Conservation (phyloP, 2,113 vertebrate genomes). For the Abramis brama region DNA sequence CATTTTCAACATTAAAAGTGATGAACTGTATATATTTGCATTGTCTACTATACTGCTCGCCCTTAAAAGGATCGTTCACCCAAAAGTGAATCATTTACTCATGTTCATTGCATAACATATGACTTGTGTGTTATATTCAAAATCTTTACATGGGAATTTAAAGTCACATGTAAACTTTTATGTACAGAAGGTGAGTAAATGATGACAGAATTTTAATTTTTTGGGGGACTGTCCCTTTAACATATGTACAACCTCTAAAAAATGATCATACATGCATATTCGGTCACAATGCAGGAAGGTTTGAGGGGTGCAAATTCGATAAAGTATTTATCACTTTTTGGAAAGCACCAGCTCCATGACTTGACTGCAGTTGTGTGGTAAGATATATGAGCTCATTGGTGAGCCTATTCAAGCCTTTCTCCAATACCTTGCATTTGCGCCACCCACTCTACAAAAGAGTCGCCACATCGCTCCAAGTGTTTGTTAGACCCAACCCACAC, state of each 20-base stretch:
- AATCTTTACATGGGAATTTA: background rate
- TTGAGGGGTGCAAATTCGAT: background rate
- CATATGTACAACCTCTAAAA: background rate
- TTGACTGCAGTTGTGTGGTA: constrained; percentile 14
- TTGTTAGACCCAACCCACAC: constrained; percentile 26
- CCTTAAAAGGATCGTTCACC: background rate
- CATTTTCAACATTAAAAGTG: background rate
- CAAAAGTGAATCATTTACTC: background rate
- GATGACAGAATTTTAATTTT: background rate
- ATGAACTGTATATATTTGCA: background rate
- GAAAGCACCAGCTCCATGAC: background rate
- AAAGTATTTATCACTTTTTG: background rate
- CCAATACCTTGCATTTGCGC: constrained; percentile 30
- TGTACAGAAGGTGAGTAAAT: background rate
- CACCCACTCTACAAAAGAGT: constrained; percentile 32
- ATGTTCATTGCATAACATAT: background rate
- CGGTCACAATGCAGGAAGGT: background rate
- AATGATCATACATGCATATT: background rate
- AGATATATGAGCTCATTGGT: constrained; percentile 22
- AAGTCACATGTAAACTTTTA: background rate
- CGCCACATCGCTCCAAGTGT: constrained; percentile 6
- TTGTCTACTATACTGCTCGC: background rate
- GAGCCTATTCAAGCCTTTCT: constrained; percentile 16
- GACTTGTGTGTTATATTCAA: background rate
- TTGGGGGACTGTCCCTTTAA: background rate